Conservation (phyloP, 2,797 vertebrate genomes). For the Phylloscopus collybita region DNA sequence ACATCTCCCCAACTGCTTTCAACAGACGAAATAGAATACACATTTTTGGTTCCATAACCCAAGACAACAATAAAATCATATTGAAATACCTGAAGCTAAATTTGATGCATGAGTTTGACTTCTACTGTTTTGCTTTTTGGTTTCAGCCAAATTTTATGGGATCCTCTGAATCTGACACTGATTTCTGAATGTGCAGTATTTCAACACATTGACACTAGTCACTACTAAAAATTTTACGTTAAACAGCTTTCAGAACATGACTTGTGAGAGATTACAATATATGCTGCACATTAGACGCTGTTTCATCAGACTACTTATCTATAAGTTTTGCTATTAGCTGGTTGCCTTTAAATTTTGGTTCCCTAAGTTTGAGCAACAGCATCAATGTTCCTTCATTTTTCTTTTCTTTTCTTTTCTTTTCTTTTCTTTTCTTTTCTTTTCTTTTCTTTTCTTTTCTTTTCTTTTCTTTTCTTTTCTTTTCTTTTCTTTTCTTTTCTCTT, state of each 20-base stretch:
- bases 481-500: too few relatives aligned
- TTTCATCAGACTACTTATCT: neutral
- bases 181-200: neutral
- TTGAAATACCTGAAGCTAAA: neutral
- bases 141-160: neutral
- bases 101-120: neutral
- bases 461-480: too few relatives aligned
- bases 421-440: too few relatives aligned
- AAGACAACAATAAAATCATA: neutral
- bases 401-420: too few relatives aligned
- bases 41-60: too few relatives aligned
- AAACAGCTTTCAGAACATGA: neutral
- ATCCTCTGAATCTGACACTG: neutral
- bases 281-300: fast-evolving
- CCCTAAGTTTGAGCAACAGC: neutral
- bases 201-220: neutral
- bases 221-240: neutral
- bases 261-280: neutral
- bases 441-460: too few relatives aligned
- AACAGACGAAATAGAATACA: too few relatives aligned
- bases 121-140: neutral
- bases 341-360: neutral
- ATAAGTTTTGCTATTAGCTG: neutral
- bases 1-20: too few relatives aligned
- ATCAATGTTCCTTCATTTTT: neutral